A percentile compares a stretch with the other conserved stretches of the same genome.
Conservation (phyloP, 2,113 vertebrate species). For the Pionites leucogaster region DNA sequence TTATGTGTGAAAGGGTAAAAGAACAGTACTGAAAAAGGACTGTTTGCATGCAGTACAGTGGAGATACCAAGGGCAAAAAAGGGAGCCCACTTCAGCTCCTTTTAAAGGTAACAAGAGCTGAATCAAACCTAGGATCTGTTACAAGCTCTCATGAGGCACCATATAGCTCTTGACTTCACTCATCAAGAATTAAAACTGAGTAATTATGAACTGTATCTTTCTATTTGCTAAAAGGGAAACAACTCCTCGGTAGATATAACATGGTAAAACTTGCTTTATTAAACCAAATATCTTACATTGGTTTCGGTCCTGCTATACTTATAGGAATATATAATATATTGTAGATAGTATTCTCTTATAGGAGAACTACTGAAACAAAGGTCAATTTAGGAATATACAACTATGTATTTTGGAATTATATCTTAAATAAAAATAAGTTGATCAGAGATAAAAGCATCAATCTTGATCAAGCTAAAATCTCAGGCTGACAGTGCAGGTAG, state of each 20-base stretch:
- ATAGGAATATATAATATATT: background rate
- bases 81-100: background rate
- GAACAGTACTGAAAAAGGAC: background rate
- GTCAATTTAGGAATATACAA: background rate
- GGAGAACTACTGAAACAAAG: background rate
- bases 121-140: slow-evolving; percentile 2
- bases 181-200: slow-evolving; percentile 5
- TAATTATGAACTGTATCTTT: background rate
- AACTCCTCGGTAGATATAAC: slow-evolving; percentile 1
- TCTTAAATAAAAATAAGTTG: background rate
- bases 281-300: background rate
- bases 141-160: background rate
- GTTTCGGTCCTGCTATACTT: background rate
- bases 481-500: background rate
- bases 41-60: background rate
- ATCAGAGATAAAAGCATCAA: background rate
- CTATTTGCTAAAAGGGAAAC: background rate
- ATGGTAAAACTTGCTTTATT: slow-evolving; percentile 9
- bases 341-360: background rate
- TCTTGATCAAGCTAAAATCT: background rate
- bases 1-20: background rate
- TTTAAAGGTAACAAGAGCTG: slow-evolving; percentile 6
- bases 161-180: background rate
- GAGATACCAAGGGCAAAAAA: background rate
- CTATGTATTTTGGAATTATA: background rate